Evolutionary conservation across 2,797 vertebrate genomes (phyloP).

Genomic region (Peromyscus attwateri): DNA sequence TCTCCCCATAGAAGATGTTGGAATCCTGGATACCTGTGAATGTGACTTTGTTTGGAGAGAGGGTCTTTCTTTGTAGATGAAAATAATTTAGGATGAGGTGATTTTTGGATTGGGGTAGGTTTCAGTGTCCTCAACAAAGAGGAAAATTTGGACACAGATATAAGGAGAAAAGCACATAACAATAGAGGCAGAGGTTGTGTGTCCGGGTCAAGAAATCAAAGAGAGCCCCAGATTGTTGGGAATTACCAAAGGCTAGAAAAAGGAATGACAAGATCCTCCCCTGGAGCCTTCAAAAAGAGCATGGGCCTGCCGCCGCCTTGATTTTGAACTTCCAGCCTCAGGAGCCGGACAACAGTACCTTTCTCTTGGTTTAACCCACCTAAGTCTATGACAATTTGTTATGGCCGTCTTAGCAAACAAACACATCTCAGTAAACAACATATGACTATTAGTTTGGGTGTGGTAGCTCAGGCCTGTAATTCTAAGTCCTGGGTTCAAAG

Average conservation of each 20-base stretch:
- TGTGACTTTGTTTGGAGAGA: constrained; percentile 54
- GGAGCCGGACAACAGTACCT: too few relatives aligned
- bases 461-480: too few relatives aligned
- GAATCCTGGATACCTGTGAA: constrained; percentile 23
- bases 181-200: not conserved
- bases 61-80: not conserved
- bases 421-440: too few relatives aligned
- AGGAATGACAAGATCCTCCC: too few relatives aligned
- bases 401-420: too few relatives aligned
- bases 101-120: not conserved
- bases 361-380: too few relatives aligned
- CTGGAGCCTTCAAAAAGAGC: too few relatives aligned
- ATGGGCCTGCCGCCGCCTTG: too few relatives aligned
- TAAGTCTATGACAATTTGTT: too few relatives aligned
- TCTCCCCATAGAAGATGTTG: not conserved
- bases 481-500: too few relatives aligned
- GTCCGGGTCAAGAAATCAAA: not conserved
- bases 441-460: too few relatives aligned
- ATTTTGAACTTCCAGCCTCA: too few relatives aligned
- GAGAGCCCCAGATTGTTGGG: not conserved
- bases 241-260: not conserved
- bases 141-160: not conserved
- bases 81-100: constrained; percentile 30
- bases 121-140: not conserved
- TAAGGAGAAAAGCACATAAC: not conserved